Evolutionary conservation across 2,797 vertebrate genomes (phyloP), one percentile per base, ranked within the genome.

Genomic region (Trachops cirrhosus): DNA sequence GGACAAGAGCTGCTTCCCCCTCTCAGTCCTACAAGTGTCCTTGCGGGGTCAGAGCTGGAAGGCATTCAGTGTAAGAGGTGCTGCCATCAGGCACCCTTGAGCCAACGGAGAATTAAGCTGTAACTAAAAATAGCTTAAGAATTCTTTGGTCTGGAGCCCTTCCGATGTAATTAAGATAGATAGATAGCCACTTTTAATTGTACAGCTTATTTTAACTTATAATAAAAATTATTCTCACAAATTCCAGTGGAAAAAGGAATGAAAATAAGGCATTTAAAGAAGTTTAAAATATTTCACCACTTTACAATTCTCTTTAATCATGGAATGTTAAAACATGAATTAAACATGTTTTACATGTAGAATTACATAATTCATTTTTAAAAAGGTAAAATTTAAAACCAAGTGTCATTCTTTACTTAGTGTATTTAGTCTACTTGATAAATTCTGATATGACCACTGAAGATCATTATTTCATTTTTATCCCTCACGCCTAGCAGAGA

Each of bases 141-240:
- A 12, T 10, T 48, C 29, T 68, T 32, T 64, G 18, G 46, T 74
- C 77, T 9, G n/a, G 92, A 82, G 44, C 19, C 89, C 59, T 83
- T 83, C 12, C n/a, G 12, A 50, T 75, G 34, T 78, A 86, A 93
- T 82, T 44, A 52, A 95, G 92, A 46, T 19, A 88, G 67, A 22
- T 0, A 54, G n/a, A n/a, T 59, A 80, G 44, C n/a, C 46, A 34
- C 21, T 19, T 92, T 95, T 74, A 94, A 73, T 86, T 83, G 85
- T 32, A 34, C 15, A 82, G 71, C 39, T 91, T 91, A 94, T 68
- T 91, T 91, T 75, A 88, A 86, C 6, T 75, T 73, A 54, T 15
- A 89, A 78, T 91, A 91, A 93, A 91, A 90, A 91, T 46, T 71
- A 86, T 44, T 85, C 15, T 92, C 54, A 94, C 12, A 95, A 92